Base-by-base conservation (phyloP, 2,113 vertebrate species). In the Polyodon spathula region DNA sequence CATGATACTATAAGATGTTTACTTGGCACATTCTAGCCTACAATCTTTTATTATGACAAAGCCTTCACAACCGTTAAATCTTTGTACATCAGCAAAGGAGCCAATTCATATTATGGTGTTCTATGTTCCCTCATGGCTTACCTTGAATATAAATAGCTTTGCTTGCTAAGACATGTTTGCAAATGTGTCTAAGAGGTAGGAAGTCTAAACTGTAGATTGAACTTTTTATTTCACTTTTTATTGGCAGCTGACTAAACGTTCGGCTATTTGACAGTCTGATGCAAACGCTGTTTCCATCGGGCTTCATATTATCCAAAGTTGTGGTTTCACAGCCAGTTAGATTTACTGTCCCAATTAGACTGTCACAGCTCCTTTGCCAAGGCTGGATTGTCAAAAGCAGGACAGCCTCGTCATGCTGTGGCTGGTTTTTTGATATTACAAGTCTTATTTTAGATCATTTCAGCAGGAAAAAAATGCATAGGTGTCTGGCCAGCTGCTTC, bases 371-470 rank as follows among this genome's bases (percentile, higher is more conserved):
- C 2, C 15, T 8, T 43, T 68, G 60, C 74, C 69, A 70, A 56
- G 59, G 50, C 10, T 57, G 48, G 67, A 68, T 63, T 70, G 57
- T 43, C 67, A 63, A 70, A 59, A 50, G 54, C 4, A 44, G 27
- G 43, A 57, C 67, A 60, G 64, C 66, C 57, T 58, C 59, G 37
- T 67, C 57, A 58, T 54, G 27, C 54, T 12, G 46, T 48, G 50
- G 43, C 14, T 54, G 43, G 54, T 37, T 48, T 61, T 16, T 40
- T 38, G 37, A 63, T 66, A 63, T 61, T 66, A 63, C 63, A 61
- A 51, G 42, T 40, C 15, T 51, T 58, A 63, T 72, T 66, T 70
- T 42, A 58, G 63, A 51, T 57, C 38, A 65, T 73, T 66, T 57
- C 42, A 58, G 14, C 17, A 41, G 64, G 56, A 76, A 56, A 69